Base-by-base conservation (phyloP, 2,888 invertebrate species). In the Archips crataeganus region DNA sequence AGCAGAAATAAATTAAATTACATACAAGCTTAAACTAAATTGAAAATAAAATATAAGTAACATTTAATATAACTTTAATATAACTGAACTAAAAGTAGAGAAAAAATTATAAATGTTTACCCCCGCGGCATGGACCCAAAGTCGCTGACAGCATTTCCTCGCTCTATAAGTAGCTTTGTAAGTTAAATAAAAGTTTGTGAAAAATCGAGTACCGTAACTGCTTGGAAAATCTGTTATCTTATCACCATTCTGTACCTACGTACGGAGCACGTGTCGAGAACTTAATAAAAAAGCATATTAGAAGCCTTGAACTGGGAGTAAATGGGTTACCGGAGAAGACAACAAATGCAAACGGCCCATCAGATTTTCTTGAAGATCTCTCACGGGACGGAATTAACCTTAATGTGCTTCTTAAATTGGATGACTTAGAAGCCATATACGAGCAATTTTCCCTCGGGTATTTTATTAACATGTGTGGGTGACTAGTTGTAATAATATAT, bases 361-460 rank as follows among this genome's bases (percentile, higher is more conserved):
- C 60, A 61, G 32, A 13, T 47, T 23, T 4, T 34, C 42, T 42
- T 62, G 9, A 60, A 61, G n/a, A 60, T 61, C 51, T 51, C 71
- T 51, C 71, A 36, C 11, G 71, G 32, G 71, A 60, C 32, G 34
- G 51, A 34, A 67, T 62, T 67, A 67, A 67, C 54, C 54, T 9
- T 62, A 72, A 72, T 67, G 62, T 36, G 45, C 62, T 67, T 57
- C 62, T 36, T 49, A 62, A 72, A 72, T 72, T 67, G 61, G 59
- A 57, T 61, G 54, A 57, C 66, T 61, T 62, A 66, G 66, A 67
- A 23, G 61, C 71, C 62, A 36, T 72, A 45, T 39, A 42, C 11
- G 42, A 47, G 49, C 36, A 49, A 60, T 65, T 49, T 65, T 49
- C 39, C 39, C 59, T 47, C 45, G 62, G 10, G 9, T 15, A 45